Conservation (phyloP, 2,797 vertebrate genomes). For the Neopelma chrysocephalum region DNA sequence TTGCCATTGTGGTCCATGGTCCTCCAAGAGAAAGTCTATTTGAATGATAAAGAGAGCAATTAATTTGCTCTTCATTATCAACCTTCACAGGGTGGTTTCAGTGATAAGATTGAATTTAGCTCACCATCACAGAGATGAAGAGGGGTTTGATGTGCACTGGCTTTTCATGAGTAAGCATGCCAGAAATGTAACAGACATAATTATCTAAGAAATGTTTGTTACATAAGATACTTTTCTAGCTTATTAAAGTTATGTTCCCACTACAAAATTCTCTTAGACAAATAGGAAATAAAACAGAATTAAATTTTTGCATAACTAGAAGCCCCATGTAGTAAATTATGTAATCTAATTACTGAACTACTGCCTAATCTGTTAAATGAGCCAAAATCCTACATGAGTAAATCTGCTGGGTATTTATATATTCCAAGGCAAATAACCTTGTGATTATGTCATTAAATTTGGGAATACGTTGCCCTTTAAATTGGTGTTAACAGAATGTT, state of each 20-base stretch:
- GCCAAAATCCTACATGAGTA: not conserved
- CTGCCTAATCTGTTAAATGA: conserved; percentile 10
- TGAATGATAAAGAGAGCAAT: not conserved
- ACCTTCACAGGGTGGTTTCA: not conserved
- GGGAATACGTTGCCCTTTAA: not conserved
- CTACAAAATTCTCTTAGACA: not conserved
- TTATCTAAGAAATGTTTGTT: not conserved
- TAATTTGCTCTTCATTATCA: conserved; percentile 9
- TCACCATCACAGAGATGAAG: not conserved
- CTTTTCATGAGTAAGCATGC: not conserved
- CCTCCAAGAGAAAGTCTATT: not conserved
- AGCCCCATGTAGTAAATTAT: not conserved
- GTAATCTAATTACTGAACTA: not conserved
- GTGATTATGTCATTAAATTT: not conserved
- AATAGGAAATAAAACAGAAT: conserved; percentile 16
- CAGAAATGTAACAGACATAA: not conserved
- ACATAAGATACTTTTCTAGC: not conserved
- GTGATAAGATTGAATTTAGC: not conserved
- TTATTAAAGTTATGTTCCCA: not conserved
- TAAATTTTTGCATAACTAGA: conserved; percentile 1
- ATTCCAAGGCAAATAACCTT: conserved; percentile 2
- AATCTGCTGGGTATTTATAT: not conserved
- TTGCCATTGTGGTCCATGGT: not conserved
- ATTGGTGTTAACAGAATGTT: not conserved
- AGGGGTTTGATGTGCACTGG: not conserved